phyloP scores from a whole-genome alignment of 2,797 vertebrate genomes.

The Arctocebus calabarensis region DNA sequence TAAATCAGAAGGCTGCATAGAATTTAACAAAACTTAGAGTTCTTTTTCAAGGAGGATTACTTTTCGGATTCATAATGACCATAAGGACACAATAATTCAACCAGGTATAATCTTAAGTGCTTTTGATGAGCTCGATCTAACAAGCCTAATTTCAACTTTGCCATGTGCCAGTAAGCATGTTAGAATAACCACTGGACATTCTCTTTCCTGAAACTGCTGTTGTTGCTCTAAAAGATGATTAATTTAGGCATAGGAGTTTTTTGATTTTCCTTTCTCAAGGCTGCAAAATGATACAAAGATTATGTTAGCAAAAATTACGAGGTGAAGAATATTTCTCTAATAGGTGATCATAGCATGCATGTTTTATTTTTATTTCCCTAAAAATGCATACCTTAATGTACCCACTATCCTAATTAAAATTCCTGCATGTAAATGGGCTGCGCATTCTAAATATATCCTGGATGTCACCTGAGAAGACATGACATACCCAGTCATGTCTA shows the following conservation, averaged over 20 bases:
- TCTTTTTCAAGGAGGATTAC: neutral
- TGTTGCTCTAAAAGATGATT: constrained; percentile 18
- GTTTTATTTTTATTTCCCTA: constrained; percentile 51
- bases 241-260: neutral
- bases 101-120: constrained; percentile 36
- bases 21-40: neutral
- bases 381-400: neutral
- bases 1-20: neutral
- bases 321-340: neutral
- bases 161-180: constrained; percentile 57
- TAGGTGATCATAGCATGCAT: neutral
- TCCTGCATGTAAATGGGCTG: constrained; percentile 23
- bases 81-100: neutral
- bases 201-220: constrained; percentile 38
- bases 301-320: constrained; percentile 17
- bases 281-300: constrained; percentile 38
- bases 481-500: constrained; percentile 37
- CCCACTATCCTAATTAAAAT: constrained; percentile 51
- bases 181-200: neutral
- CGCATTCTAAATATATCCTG: constrained; percentile 53
- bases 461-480: constrained; percentile 56
- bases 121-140: constrained; percentile 38
- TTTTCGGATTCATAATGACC: neutral
- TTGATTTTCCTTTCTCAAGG: constrained; percentile 57
- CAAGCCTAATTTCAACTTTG: neutral